A percentile compares a stretch with the other conserved stretches of the same genome.
Evolutionary conservation across 2,888 invertebrate species (phyloP).

Genomic region (Dryocosmus kuriphilus): DNA sequence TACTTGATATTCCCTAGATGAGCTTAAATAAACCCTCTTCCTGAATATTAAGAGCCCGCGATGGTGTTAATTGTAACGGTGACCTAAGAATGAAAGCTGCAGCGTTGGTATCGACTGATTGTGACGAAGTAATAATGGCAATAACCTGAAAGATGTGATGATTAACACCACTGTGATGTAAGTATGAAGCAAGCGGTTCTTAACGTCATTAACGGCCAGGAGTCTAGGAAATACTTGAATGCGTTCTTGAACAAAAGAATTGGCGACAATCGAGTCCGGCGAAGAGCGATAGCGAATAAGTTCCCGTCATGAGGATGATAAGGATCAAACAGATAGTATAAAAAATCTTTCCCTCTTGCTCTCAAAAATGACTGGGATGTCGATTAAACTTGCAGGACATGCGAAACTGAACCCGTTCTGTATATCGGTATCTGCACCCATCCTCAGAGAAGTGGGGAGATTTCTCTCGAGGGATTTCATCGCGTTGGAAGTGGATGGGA

Average conservation of each 20-base stretch:
- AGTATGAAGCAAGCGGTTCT: constrained; percentile 53
- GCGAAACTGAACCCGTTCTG: constrained; percentile 64
- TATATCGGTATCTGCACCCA: constrained; percentile 52
- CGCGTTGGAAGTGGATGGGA: constrained; percentile 43
- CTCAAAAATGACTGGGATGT: constrained; percentile 50
- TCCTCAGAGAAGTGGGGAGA: constrained; percentile 49
- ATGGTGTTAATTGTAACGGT: constrained; percentile 25
- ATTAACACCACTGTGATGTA: constrained; percentile 60
- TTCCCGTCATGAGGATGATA: constrained; percentile 26
- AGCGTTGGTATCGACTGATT: constrained; percentile 36
- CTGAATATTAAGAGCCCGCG: background rate
- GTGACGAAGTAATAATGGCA: constrained; percentile 52
- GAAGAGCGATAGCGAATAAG: constrained; percentile 51
- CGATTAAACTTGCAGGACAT: constrained; percentile 60
- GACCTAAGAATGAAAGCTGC: constrained; percentile 1
- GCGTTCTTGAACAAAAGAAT: constrained; percentile 59
- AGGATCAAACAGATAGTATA: constrained; percentile 40
- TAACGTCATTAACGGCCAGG: constrained; percentile 52
- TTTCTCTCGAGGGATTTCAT: constrained; percentile 53
- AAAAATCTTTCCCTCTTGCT: constrained; percentile 50
- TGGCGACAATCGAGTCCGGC: constrained; percentile 55
- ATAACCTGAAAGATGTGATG: constrained; percentile 48
- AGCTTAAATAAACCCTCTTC: background rate
- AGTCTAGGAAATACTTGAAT: constrained; percentile 53
- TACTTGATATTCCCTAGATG: background rate